phyloP scores from a whole-genome alignment of 2,113 vertebrate genomes.

The Manacus vitellinus region DNA sequence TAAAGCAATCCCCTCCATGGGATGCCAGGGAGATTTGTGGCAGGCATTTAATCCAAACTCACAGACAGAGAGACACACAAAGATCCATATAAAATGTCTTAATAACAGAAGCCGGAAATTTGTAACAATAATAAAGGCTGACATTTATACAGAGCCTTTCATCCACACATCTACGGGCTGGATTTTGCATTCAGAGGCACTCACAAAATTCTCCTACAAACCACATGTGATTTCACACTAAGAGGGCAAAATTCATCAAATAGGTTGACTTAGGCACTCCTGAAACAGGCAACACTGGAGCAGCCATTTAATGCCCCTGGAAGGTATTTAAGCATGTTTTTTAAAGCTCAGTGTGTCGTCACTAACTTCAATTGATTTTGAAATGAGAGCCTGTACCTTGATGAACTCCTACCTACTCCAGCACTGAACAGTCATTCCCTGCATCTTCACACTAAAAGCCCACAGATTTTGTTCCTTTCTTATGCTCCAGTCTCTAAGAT shows the following conservation, averaged over 20 bases:
- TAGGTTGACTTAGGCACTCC: not conserved
- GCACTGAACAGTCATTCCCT: not conserved
- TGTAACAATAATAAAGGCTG: constrained; percentile 57
- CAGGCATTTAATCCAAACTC: constrained; percentile 41
- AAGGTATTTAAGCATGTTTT: not conserved
- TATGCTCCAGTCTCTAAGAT: not conserved
- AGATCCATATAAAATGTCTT: constrained; percentile 53
- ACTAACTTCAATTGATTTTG: not conserved
- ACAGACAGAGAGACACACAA: not conserved
- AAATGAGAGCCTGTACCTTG: not conserved
- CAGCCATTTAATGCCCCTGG: not conserved
- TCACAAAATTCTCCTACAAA: constrained; percentile 16
- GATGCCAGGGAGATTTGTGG: constrained; percentile 63
- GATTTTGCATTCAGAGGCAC: constrained; percentile 22
- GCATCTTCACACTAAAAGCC: not conserved
- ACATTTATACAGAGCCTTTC: constrained; percentile 59
- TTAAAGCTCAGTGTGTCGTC: not conserved
- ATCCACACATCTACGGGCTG: constrained; percentile 26
- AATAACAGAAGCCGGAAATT: constrained; percentile 70
- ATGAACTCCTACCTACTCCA: accelerated
- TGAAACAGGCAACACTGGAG: not conserved
- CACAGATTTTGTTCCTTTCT: not conserved
- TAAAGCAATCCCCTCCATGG: constrained; percentile 25
- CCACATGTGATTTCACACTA: constrained; percentile 8
- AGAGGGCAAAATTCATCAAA: constrained; percentile 26